Conservation (phyloP, 2,888 invertebrate genomes). For the Rhamphomyia laevipes region DNA sequence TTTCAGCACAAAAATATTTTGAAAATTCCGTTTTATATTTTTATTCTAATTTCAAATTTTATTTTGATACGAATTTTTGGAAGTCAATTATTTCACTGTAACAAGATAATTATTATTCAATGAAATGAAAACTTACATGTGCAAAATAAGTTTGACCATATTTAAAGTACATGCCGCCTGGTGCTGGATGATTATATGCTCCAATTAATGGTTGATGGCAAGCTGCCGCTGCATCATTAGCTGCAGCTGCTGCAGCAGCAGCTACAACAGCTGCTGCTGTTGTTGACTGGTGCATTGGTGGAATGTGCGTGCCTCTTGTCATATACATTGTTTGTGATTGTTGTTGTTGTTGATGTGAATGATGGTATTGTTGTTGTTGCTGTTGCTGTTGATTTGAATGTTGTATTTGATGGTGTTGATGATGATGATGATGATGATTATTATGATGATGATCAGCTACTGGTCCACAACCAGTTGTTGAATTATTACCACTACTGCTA, state of each 20-base stretch:
- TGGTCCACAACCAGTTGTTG: slow-evolving; percentile 12
- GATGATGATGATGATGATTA: slow-evolving; percentile 12
- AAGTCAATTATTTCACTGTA: no score
- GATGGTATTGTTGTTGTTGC: slow-evolving; percentile 15
- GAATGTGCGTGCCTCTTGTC: slow-evolving; percentile 33
- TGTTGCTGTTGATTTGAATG: slow-evolving; percentile 1
- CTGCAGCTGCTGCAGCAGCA: slow-evolving; percentile 29
- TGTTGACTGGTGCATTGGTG: slow-evolving; percentile 25
- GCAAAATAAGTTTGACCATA: slow-evolving; percentile 38
- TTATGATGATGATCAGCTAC: slow-evolving; percentile 10
- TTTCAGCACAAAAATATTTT: no score
- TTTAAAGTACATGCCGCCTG: slow-evolving; percentile 38
- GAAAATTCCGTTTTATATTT: no score
- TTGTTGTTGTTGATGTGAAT: slow-evolving; percentile 5
- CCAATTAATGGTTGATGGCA: slow-evolving; percentile 39
- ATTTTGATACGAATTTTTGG: no score
- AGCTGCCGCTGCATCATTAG: slow-evolving; percentile 24
- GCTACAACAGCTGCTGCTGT: slow-evolving; percentile 24
- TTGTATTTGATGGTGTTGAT: background rate
- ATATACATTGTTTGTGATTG: slow-evolving; percentile 28
- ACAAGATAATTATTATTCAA: no score
- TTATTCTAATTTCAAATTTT: no score
- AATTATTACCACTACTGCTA: background rate
- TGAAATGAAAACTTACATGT: slow-evolving; percentile 26
- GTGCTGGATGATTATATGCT: slow-evolving; percentile 40